Evolutionary conservation across 2,797 vertebrate species (phyloP).

Genomic region (Lophotriccus pileatus): DNA sequence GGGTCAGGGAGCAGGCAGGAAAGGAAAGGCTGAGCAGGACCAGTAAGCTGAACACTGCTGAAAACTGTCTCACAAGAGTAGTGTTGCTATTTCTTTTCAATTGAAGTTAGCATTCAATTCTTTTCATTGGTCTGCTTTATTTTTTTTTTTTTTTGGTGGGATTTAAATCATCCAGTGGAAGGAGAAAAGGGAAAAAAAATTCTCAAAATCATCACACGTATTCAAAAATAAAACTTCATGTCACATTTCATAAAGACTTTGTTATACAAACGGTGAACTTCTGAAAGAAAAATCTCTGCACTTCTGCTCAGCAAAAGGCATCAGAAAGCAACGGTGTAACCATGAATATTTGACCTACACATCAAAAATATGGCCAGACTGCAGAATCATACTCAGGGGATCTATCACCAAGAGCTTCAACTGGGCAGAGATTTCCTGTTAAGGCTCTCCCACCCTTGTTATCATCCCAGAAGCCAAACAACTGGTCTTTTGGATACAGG

Average conservation of each 20-base stretch:
- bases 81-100: conserved; percentile 12
- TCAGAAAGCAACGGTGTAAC: conserved; percentile 8
- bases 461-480: conserved; percentile 39
- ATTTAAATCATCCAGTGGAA: conserved; percentile 28
- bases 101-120: not conserved
- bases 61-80: conserved; percentile 21
- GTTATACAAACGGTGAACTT: not conserved
- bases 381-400: not conserved
- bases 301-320: conserved; percentile 48
- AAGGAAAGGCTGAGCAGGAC: conserved; percentile 19
- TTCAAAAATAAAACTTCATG: conserved; percentile 16
- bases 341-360: conserved; percentile 22
- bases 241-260: conserved; percentile 16
- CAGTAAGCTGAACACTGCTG: conserved; percentile 13
- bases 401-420: conserved; percentile 14
- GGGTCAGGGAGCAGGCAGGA: conserved; percentile 33
- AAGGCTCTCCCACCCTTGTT: conserved; percentile 44
- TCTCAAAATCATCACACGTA: not conserved
- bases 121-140: conserved; percentile 43
- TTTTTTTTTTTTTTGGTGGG: not conserved
- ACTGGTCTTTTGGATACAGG: conserved; percentile 22
- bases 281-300: conserved; percentile 14
- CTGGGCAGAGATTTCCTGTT: conserved; percentile 38
- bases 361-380: conserved; percentile 18
- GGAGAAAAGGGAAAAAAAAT: conserved; percentile 18